phyloP scores from a whole-genome alignment of 2,113 vertebrate genomes.

The Ceyx cyanopectus region DNA sequence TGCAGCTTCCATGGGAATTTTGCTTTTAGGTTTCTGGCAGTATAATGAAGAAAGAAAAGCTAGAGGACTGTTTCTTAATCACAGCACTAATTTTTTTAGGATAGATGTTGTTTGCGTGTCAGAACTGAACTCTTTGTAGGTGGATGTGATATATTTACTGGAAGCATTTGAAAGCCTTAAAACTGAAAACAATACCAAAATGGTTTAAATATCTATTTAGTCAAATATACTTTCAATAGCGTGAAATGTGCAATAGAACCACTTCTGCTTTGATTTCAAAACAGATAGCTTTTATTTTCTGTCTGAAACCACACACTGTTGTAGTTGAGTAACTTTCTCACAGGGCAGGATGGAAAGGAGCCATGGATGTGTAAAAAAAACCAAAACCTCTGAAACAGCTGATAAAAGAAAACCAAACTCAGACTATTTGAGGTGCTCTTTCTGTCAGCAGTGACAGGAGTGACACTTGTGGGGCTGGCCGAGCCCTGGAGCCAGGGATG shows the following conservation, averaged over 20 bases:
- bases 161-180: not conserved
- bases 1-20: not conserved
- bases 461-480: not conserved
- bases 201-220: not conserved
- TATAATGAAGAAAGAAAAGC: not conserved
- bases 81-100: not conserved
- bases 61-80: not conserved
- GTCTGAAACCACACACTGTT: not conserved
- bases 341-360: not conserved
- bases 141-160: not conserved
- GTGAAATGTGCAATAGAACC: not conserved
- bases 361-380: not conserved
- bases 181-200: not conserved
- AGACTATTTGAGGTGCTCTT: not conserved
- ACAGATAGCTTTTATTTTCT: slow-evolving; percentile 3
- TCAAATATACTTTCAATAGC: not conserved
- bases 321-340: not conserved
- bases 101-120: not conserved
- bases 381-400: not conserved
- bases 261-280: slow-evolving; percentile 35
- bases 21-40: not conserved
- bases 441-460: rapidly evolving
- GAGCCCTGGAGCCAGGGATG: not conserved
- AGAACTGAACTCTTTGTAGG: not conserved
- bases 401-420: not conserved